A percentile compares a stretch with the other conserved stretches of the same genome.
Evolutionary conservation across 1,140 invertebrate genomes (phyloP).

Genomic region (Drosophila subpulchrella): DNA sequence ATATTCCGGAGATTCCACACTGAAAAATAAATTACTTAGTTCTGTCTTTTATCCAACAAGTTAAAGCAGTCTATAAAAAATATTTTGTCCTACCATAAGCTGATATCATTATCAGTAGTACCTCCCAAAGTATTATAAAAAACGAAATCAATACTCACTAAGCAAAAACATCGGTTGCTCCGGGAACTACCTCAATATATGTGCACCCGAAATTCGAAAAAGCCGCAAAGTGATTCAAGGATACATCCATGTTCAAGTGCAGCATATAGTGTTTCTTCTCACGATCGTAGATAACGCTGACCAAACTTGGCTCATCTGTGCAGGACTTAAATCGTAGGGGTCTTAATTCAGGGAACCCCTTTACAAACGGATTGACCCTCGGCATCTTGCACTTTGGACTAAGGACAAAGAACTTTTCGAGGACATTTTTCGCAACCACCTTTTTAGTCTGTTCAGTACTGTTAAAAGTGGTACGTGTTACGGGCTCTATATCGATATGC

Average conservation of each 20-base stretch:
- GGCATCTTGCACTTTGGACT: slow-evolving; percentile 49
- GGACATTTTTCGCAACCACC: neutral
- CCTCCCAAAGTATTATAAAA: no score
- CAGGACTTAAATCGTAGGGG: slow-evolving; percentile 86
- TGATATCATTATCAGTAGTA: no score
- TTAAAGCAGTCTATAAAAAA: no score
- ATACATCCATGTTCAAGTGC: slow-evolving; percentile 58
- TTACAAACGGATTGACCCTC: slow-evolving; percentile 87
- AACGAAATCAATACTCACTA: slow-evolving; percentile 15
- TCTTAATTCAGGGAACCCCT: slow-evolving; percentile 85
- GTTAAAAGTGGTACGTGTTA: neutral
- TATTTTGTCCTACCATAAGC: no score
- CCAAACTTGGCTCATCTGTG: slow-evolving; percentile 83
- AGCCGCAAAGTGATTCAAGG: slow-evolving; percentile 43
- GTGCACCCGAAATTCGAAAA: slow-evolving; percentile 13
- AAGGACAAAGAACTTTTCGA: slow-evolving; percentile 30
- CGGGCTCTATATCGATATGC: neutral
- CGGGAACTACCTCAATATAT: slow-evolving; percentile 7
- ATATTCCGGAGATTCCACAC: neutral
- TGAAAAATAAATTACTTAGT: neutral
- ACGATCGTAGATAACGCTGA: slow-evolving; percentile 74
- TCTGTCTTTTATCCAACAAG: no score
- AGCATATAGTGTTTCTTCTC: slow-evolving; percentile 49
- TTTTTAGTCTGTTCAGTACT: neutral
- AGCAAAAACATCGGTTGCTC: neutral